Evolutionary conservation across 1,140 invertebrate genomes (phyloP).

Genomic region (Drosophila mojavensis): DNA sequence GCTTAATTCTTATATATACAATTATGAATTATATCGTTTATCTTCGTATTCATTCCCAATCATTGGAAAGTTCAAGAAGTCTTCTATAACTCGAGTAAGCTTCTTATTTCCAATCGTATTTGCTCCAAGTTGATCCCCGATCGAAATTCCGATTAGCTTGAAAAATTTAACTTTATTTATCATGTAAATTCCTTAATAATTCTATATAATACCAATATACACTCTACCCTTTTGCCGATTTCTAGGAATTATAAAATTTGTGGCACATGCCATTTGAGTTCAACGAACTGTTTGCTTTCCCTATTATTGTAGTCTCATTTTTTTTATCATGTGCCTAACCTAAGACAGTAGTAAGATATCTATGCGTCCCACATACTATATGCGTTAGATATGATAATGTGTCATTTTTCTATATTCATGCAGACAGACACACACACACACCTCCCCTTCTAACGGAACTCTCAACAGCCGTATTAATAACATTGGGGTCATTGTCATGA

Average conservation of each 20-base stretch:
- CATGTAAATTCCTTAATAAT: neutral
- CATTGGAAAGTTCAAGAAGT: too few relatives aligned
- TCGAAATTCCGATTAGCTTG: neutral
- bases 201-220: conserved; percentile 4
- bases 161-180: neutral
- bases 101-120: too few relatives aligned
- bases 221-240: conserved; percentile 45
- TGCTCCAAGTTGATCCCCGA: too few relatives aligned
- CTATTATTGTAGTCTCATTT: neutral
- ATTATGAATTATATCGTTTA: too few relatives aligned
- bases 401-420: neutral
- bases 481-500: conserved; percentile 78
- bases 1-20: too few relatives aligned
- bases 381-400: conserved; percentile 45
- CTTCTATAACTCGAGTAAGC: too few relatives aligned
- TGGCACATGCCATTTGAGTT: conserved; percentile 75
- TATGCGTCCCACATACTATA: conserved; percentile 49
- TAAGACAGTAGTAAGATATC: conserved; percentile 67
- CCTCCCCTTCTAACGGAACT: conserved; percentile 58
- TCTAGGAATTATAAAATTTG: conserved; percentile 40
- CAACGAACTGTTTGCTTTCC: conserved; percentile 69
- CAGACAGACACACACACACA: too few relatives aligned
- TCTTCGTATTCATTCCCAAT: too few relatives aligned
- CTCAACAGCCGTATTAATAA: conserved; percentile 76
- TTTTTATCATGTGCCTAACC: conserved; percentile 44